Conservation (phyloP, 92 coral and sea anemone genomes). For the Epizoanthus scotinus region DNA sequence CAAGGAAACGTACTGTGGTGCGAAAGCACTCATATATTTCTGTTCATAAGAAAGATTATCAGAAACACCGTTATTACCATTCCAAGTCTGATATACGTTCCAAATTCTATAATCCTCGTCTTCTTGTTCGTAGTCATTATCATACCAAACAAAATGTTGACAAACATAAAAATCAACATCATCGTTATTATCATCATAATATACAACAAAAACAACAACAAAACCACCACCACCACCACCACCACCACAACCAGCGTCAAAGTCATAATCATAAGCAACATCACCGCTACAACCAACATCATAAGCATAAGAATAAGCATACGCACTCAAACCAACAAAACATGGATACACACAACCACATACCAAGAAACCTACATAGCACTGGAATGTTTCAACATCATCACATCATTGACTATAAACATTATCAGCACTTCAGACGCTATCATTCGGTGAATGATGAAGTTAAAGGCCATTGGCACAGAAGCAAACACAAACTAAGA, state of each 20-base stretch:
- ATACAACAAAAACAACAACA: not conserved
- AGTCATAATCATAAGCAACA: not conserved
- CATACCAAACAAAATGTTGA: not conserved
- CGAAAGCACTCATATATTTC: not conserved
- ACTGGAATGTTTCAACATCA: constrained; percentile 35
- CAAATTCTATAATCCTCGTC: not conserved
- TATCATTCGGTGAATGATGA: constrained; percentile 78
- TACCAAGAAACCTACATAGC: not conserved
- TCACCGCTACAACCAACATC: constrained; percentile 1
- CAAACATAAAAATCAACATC: not conserved
- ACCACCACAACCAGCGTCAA: constrained; percentile 9
- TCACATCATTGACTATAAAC: constrained; percentile 64
- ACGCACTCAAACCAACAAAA: constrained; percentile 12
- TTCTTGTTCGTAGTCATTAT: not conserved
- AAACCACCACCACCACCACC: not conserved
- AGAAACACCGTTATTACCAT: not conserved
- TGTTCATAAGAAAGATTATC: not conserved
- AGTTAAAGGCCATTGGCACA: constrained; percentile 78
- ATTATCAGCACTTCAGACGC: constrained; percentile 60
- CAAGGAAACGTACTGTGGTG: not conserved
- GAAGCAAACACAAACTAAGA: constrained; percentile 63
- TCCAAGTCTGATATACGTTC: not conserved
- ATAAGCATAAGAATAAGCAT: not conserved
- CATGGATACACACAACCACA: not conserved
- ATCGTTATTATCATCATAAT: not conserved